These are phyloP conservation scores for Polia nebulosa DNA, from an alignment of 2,888 invertebrate genomes.

Conservation along the genomic window DNA sequence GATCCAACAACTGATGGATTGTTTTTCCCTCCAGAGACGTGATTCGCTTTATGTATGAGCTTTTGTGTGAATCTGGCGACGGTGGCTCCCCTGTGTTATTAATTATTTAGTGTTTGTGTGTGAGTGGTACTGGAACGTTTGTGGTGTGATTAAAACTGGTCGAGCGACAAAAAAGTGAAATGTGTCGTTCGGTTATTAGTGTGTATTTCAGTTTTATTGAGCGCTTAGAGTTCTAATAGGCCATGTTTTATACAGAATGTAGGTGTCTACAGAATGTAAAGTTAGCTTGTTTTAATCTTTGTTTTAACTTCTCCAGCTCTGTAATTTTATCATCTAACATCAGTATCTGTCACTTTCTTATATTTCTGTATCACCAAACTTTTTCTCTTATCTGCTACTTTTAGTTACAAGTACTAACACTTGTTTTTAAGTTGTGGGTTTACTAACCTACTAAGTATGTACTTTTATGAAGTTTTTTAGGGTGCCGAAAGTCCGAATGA, in stretches of 20 bases:
- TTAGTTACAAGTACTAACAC: no score
- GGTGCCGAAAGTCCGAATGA: no score
- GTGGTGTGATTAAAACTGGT: conserved; percentile 52
- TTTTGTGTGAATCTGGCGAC: conserved; percentile 65
- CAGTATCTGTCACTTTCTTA: no score
- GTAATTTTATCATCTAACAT: no score
- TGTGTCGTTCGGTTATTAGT: not conserved
- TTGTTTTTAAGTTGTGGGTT: no score
- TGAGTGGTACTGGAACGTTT: conserved; percentile 28
- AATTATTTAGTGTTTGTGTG: conserved; percentile 64
- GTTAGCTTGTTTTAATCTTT: not conserved
- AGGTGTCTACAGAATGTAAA: no score
- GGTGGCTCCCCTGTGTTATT: conserved; percentile 62
- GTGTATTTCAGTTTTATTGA: not conserved
- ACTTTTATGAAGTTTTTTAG: no score
- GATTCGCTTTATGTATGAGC: conserved; percentile 74
- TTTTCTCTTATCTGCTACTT: no score
- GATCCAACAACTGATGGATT: conserved; percentile 77
- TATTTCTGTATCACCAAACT: no score
- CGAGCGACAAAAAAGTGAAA: conserved; percentile 17
- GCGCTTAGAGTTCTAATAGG: not conserved
- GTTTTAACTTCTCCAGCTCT: no score
- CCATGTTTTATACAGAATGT: not conserved
- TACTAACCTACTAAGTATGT: no score
- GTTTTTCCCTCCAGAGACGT: conserved; percentile 75